Evolutionary conservation across 2,797 vertebrate species (phyloP).

Genomic region (Sarcoramphus papa): DNA sequence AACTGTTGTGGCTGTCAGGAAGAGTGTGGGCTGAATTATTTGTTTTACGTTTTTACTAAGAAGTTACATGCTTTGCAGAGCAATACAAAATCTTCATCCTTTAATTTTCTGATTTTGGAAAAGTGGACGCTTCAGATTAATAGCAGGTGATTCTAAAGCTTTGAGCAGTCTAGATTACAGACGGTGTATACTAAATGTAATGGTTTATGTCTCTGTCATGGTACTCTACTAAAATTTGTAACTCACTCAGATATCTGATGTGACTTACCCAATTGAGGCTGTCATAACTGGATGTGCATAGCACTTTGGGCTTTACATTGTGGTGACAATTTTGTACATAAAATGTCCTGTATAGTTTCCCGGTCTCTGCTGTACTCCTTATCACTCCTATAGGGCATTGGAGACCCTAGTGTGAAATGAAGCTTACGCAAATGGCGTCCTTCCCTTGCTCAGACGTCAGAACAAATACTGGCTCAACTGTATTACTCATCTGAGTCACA

Average conservation of each 20-base stretch:
- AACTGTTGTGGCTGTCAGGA: rapidly evolving
- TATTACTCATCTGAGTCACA: neutral
- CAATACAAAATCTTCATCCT: rapidly evolving
- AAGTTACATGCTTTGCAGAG: rapidly evolving
- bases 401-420: neutral
- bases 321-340: rapidly evolving
- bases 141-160: rapidly evolving
- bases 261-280: neutral
- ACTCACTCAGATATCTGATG: rapidly evolving
- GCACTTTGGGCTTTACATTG: rapidly evolving
- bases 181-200: rapidly evolving
- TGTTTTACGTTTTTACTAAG: neutral
- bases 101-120: rapidly evolving
- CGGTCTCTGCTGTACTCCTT: neutral
- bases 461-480: too few relatives aligned
- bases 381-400: rapidly evolving
- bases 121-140: neutral
- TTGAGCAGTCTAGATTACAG: rapidly evolving
- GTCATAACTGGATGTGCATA: rapidly evolving
- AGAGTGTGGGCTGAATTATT: rapidly evolving
- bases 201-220: too few relatives aligned
- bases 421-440: rapidly evolving
- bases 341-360: rapidly evolving
- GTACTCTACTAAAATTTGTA: neutral
- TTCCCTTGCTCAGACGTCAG: rapidly evolving